phyloP scores from a whole-genome alignment of 2,797 vertebrate species.

The Margarornis squamiger region DNA sequence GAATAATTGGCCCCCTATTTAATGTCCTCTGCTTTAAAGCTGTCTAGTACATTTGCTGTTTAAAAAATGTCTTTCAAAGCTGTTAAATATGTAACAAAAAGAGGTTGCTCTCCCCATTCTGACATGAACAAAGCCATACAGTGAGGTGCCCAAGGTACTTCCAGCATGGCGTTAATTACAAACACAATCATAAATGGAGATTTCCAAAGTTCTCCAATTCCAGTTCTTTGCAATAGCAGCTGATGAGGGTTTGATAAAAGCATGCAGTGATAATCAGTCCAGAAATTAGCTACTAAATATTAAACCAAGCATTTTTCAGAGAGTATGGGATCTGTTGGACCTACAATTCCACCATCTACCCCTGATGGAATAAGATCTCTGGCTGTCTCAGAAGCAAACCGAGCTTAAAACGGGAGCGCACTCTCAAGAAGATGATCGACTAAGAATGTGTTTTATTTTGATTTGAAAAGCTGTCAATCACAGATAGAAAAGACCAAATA shows the following conservation, averaged over 20 bases:
- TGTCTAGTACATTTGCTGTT: slow-evolving; percentile 42
- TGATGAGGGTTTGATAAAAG: not conserved
- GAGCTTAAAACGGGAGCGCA: slow-evolving; percentile 7
- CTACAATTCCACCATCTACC: not conserved
- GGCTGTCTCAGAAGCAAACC: slow-evolving; percentile 34
- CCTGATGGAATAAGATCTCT: not conserved
- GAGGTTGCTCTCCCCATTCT: slow-evolving; percentile 53
- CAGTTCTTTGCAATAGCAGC: not conserved
- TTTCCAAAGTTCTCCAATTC: slow-evolving; percentile 13
- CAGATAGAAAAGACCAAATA: slow-evolving; percentile 36
- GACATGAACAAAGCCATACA: slow-evolving; percentile 64
- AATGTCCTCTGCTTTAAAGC: slow-evolving; percentile 63
- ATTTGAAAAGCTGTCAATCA: slow-evolving; percentile 65
- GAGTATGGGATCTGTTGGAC: not conserved
- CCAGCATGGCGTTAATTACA: slow-evolving; percentile 48
- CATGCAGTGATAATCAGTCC: not conserved
- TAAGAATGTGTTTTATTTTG: slow-evolving; percentile 60
- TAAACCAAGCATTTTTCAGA: not conserved
- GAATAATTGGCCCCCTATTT: slow-evolving; percentile 60
- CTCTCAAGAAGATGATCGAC: slow-evolving; percentile 43
- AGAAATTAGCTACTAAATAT: not conserved
- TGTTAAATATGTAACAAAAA: slow-evolving; percentile 69
- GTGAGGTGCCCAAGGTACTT: slow-evolving; percentile 50
- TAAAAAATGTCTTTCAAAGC: slow-evolving; percentile 63
- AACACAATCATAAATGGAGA: slow-evolving; percentile 35